phyloP scores from a whole-genome alignment of 2,113 vertebrate genomes.

The Dolichotis patagonum region DNA sequence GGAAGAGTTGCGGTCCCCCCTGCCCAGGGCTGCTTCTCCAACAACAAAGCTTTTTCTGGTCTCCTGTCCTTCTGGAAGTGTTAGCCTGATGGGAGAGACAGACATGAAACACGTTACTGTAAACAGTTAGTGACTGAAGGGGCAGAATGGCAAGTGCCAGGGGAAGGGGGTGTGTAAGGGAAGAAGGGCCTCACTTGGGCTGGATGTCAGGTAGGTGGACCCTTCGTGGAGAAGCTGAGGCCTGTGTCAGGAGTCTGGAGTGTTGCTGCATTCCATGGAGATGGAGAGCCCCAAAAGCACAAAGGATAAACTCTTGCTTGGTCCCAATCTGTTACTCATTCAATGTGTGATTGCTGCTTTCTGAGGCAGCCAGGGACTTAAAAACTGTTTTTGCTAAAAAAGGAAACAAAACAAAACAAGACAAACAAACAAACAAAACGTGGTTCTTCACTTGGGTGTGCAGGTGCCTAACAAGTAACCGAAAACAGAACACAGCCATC shows the following conservation, averaged over 20 bases:
- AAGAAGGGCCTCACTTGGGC: no score
- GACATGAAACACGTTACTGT: background rate
- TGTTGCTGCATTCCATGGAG: background rate
- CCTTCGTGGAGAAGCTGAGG: background rate
- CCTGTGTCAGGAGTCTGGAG: background rate
- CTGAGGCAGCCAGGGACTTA: background rate
- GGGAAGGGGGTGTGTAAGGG: accelerated
- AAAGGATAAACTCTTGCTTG: background rate
- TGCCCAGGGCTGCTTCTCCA: background rate
- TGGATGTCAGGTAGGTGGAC: no score
- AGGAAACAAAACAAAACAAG: no score
- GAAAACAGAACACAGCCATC: background rate
- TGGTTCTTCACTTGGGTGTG: background rate
- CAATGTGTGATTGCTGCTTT: background rate
- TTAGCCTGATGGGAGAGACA: background rate
- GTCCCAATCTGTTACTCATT: background rate
- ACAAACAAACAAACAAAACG: no score
- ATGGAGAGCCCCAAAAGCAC: no score
- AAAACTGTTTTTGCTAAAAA: background rate
- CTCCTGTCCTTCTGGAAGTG: background rate
- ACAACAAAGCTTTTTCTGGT: background rate
- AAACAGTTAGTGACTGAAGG: no score
- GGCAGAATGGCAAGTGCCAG: no score
- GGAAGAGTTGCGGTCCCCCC: background rate
- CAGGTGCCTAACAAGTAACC: background rate